A percentile compares a stretch with the other conserved stretches of the same genome.
Evolutionary conservation across 2,113 vertebrate species (phyloP).

Genomic region (Pygathrix nemaeus): DNA sequence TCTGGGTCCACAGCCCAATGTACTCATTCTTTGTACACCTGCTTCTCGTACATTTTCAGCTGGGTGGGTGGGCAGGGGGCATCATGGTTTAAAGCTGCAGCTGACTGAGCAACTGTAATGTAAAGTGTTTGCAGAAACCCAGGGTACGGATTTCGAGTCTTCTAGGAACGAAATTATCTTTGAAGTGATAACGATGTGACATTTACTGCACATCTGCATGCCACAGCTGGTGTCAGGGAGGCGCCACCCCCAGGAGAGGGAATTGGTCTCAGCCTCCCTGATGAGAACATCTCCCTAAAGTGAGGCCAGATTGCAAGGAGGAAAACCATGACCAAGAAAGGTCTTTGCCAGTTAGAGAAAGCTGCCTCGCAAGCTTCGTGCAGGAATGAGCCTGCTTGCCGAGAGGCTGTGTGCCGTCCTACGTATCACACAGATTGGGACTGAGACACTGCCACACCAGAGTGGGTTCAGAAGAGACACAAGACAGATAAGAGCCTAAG

Average conservation of each 20-base stretch:
- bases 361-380: conserved; percentile 75
- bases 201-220: conserved; percentile 34
- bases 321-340: conserved; percentile 77
- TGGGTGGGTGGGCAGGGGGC: not conserved
- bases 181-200: not conserved
- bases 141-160: not conserved
- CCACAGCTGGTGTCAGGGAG: conserved; percentile 47
- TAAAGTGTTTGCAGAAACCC: not conserved
- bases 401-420: conserved; percentile 64
- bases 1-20: not conserved
- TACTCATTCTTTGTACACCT: not conserved
- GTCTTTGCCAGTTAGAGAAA: conserved; percentile 71
- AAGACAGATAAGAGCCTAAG: conserved; percentile 83
- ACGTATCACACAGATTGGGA: conserved; percentile 82
- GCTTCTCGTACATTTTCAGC: not conserved
- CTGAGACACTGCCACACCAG: conserved; percentile 86
- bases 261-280: not conserved
- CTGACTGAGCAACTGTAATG: not conserved
- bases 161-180: conserved; percentile 33
- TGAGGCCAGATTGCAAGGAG: conserved; percentile 70
- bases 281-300: conserved; percentile 43
- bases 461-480: conserved; percentile 86
- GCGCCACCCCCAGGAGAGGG: not conserved
- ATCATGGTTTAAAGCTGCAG: not conserved
- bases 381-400: conserved; percentile 61